These are phyloP conservation scores for Cotesia glomerata DNA, from an alignment of 1,140 invertebrate species.

Conservation along the genomic window DNA sequence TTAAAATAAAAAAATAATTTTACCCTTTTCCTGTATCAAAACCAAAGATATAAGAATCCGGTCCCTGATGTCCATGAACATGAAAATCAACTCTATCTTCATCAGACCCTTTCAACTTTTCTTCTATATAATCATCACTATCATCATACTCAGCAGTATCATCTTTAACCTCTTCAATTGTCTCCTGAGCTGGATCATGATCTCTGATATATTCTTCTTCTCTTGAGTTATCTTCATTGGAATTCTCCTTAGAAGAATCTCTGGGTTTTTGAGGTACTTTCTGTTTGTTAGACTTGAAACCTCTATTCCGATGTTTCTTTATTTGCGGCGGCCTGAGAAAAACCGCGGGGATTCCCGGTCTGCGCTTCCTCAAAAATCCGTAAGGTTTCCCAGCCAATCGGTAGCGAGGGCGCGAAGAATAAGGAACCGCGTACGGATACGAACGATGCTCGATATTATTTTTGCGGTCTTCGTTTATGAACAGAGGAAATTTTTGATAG, in stretches of 20 bases:
- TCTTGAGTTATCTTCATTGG: constrained; percentile 23
- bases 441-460: neutral
- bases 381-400: neutral
- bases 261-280: neutral
- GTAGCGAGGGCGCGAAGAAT: neutral
- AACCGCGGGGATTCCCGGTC: constrained; percentile 7
- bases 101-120: constrained; percentile 39
- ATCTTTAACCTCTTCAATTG: constrained; percentile 24
- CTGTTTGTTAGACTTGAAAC: neutral
- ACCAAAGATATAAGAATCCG: constrained; percentile 85
- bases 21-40: constrained; percentile 87
- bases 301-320: constrained; percentile 18
- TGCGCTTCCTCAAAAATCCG: too few species aligned
- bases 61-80: constrained; percentile 77
- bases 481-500: too few species aligned
- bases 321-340: constrained; percentile 35
- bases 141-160: constrained; percentile 37
- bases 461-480: neutral
- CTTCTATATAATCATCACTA: constrained; percentile 38
- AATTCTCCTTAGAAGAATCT: constrained; percentile 19
- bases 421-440: neutral
- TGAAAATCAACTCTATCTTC: constrained; percentile 64
- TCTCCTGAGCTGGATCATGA: constrained; percentile 42
- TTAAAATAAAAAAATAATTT: constrained; percentile 40
- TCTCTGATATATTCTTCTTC: constrained; percentile 39